Evolutionary conservation across 2,113 vertebrate species (phyloP).

Genomic region (Scolopax mira): DNA sequence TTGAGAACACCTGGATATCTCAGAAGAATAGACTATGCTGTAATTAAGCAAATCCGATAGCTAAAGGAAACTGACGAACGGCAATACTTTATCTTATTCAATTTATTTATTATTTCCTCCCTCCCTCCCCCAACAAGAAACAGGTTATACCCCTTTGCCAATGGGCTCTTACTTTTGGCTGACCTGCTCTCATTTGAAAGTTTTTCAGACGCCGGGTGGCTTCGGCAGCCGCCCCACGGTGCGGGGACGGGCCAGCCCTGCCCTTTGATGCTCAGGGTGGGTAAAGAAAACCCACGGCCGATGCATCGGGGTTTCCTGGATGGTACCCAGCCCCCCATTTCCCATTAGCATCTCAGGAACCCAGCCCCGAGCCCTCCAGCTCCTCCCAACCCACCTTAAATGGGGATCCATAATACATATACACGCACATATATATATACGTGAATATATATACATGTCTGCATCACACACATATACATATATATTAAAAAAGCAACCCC

Average conservation of each 20-base stretch:
- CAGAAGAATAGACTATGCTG: background rate
- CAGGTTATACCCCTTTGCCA: slow-evolving; percentile 14
- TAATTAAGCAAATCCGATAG: slow-evolving; percentile 24
- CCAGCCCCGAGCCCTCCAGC: background rate
- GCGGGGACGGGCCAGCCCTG: background rate
- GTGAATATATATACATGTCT: fast-evolving
- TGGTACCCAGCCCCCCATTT: background rate
- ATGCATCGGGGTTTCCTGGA: background rate
- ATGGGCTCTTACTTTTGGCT: slow-evolving; percentile 31
- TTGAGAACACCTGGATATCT: slow-evolving; percentile 21
- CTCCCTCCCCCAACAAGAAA: background rate
- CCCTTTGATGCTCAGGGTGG: background rate
- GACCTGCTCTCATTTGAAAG: slow-evolving; percentile 46
- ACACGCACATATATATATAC: too few species aligned
- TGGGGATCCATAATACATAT: fast-evolving
- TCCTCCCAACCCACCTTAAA: background rate
- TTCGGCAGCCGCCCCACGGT: background rate
- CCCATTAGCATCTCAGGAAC: background rate
- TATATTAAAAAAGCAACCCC: background rate
- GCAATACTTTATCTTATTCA: background rate
- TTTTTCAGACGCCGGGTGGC: background rate
- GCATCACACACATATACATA: background rate
- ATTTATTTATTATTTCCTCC: too few species aligned
- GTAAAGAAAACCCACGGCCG: background rate
- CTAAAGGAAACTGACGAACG: background rate